A percentile compares a stretch with the other conserved stretches of the same genome.
These are phyloP conservation scores for Hippocampus abdominalis DNA, from an alignment of 2,113 vertebrate species.

Conservation along the genomic window DNA sequence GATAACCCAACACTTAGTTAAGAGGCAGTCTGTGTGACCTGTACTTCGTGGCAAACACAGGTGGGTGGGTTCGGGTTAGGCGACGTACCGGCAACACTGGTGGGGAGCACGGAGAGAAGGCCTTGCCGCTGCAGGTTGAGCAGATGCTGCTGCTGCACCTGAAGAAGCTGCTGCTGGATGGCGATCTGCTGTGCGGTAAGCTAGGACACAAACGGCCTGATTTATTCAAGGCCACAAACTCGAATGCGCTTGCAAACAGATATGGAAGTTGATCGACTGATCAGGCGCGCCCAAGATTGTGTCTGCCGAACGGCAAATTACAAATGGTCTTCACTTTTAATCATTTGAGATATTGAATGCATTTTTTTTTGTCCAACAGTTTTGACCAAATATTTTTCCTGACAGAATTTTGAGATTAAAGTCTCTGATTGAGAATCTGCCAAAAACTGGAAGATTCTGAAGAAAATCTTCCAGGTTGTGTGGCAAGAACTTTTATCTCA, in stretches of 20 bases:
- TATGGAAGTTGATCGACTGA: too few species aligned
- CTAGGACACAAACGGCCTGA: slow-evolving; percentile 52
- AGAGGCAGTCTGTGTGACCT: background rate
- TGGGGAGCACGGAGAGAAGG: slow-evolving; percentile 85
- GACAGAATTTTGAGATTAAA: too few species aligned
- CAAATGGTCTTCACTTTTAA: too few species aligned
- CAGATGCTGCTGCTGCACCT: slow-evolving; percentile 96
- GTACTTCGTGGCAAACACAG: background rate
- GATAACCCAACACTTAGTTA: background rate
- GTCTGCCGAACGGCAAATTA: background rate
- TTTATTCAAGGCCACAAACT: background rate
- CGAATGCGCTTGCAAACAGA: too few species aligned
- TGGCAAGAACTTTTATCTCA: too few species aligned
- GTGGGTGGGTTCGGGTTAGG: too few species aligned
- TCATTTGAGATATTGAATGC: too few species aligned
- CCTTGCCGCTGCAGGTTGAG: slow-evolving; percentile 96
- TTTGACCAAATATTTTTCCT: too few species aligned
- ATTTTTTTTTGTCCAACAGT: too few species aligned
- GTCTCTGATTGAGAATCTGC: too few species aligned
- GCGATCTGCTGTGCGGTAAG: slow-evolving; percentile 92
- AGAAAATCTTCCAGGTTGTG: too few species aligned
- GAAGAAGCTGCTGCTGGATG: slow-evolving; percentile 97
- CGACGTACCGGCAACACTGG: slow-evolving; percentile 77
- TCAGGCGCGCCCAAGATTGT: background rate
- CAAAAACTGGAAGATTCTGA: too few species aligned